phyloP scores from a whole-genome alignment of 1,140 invertebrate genomes.

The Anadara kagoshimensis region DNA sequence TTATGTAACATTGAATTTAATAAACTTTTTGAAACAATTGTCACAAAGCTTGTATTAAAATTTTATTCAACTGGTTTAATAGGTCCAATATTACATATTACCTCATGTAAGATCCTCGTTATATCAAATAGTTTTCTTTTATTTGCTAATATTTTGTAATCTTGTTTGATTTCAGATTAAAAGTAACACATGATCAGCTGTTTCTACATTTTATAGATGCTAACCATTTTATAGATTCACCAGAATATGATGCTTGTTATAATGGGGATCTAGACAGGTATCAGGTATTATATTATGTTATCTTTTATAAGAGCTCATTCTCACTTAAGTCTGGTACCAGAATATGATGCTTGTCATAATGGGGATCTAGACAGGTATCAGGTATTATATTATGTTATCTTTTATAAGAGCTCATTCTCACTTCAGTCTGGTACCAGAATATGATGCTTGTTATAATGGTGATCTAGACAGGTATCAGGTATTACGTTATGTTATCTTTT shows the following conservation, averaged over 20 bases:
- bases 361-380: conserved; percentile 80
- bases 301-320: background rate
- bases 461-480: conserved; percentile 83
- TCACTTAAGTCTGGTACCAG: conserved; percentile 76
- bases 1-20: too few relatives aligned
- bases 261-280: conserved; percentile 76
- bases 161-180: conserved; percentile 79
- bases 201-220: conserved; percentile 87
- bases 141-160: background rate
- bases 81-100: too few relatives aligned
- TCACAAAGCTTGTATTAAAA: too few relatives aligned
- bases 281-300: conserved; percentile 79
- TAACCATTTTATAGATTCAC: conserved; percentile 90
- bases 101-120: too few relatives aligned
- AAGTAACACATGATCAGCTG: conserved; percentile 86
- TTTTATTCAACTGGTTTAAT: too few relatives aligned
- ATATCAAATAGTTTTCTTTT: too few relatives aligned
- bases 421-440: conserved; percentile 82
- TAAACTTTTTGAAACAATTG: too few relatives aligned
- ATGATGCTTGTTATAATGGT: conserved; percentile 78
- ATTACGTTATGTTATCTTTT: conserved; percentile 47
- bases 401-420: background rate
- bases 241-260: conserved; percentile 84
- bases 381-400: conserved; percentile 75
- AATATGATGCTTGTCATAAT: conserved; percentile 82